Evolutionary conservation across 2,113 vertebrate genomes (phyloP).

Genomic region (Papio anubis): DNA sequence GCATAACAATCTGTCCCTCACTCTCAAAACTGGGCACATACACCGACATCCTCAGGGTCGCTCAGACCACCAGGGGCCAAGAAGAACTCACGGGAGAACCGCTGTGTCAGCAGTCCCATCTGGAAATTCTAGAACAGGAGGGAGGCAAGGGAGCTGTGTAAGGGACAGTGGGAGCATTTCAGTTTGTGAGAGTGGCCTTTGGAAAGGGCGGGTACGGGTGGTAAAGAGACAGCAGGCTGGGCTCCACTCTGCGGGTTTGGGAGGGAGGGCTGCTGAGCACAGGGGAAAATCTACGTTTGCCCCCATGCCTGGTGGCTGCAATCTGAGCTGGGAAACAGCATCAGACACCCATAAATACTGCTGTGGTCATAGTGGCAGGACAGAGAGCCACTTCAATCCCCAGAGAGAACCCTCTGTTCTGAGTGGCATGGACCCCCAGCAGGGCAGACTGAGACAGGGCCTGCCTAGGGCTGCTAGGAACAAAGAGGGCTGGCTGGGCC

Average conservation of each 20-base stretch:
- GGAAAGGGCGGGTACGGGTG: background rate
- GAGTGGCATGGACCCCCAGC: background rate
- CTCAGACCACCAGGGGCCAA: background rate
- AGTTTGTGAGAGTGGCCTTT: background rate
- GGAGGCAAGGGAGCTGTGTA: background rate
- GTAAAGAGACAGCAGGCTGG: background rate
- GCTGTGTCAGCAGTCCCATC: background rate
- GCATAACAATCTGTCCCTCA: background rate
- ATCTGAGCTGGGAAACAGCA: background rate
- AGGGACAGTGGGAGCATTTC: background rate
- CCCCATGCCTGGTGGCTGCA: background rate
- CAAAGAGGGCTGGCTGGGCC: background rate
- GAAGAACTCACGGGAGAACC: background rate
- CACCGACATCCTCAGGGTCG: background rate
- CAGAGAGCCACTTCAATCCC: background rate
- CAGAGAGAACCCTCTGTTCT: background rate
- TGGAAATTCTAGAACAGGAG: background rate
- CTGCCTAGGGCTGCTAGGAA: background rate
- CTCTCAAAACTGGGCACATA: background rate
- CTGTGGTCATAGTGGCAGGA: background rate
- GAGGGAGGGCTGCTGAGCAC: slow-evolving; percentile 30
- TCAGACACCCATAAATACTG: background rate
- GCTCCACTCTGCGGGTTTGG: background rate
- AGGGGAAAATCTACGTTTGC: background rate
- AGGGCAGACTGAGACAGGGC: background rate